Evolutionary conservation across 2,797 vertebrate genomes (phyloP).

Genomic region (Phataginus tricuspis): DNA sequence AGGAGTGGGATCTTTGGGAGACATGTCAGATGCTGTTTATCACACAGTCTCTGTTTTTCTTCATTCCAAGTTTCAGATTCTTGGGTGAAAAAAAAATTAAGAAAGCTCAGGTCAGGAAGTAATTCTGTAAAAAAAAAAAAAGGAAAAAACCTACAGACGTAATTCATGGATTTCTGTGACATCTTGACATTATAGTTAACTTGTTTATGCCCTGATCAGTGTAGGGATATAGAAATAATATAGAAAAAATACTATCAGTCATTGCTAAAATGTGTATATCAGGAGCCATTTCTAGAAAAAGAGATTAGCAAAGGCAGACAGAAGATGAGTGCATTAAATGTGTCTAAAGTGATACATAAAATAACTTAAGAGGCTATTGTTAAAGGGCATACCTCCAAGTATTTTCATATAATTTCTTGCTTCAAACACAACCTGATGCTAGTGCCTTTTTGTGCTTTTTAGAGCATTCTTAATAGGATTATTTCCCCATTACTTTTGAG

Average conservation of each 20-base stretch:
- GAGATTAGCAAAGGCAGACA: not conserved
- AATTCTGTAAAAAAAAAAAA: too few relatives aligned
- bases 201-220: not conserved
- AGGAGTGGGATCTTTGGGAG: not conserved
- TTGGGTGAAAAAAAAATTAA: not conserved
- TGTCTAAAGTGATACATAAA: not conserved
- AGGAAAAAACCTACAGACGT: too few relatives aligned
- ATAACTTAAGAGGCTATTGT: not conserved
- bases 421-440: not conserved
- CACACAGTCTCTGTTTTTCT: not conserved
- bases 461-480: not conserved
- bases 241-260: not conserved
- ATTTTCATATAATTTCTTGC: not conserved
- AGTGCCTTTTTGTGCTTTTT: not conserved
- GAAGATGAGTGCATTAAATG: not conserved
- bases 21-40: not conserved
- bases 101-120: not conserved
- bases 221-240: not conserved
- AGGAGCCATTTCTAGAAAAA: not conserved
- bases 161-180: too few relatives aligned
- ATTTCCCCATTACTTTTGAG: not conserved
- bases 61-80: not conserved
- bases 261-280: not conserved
- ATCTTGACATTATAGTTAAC: too few relatives aligned
- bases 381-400: not conserved